Evolutionary conservation across 2,888 invertebrate species (phyloP).

Genomic region (Tipula unca): DNA sequence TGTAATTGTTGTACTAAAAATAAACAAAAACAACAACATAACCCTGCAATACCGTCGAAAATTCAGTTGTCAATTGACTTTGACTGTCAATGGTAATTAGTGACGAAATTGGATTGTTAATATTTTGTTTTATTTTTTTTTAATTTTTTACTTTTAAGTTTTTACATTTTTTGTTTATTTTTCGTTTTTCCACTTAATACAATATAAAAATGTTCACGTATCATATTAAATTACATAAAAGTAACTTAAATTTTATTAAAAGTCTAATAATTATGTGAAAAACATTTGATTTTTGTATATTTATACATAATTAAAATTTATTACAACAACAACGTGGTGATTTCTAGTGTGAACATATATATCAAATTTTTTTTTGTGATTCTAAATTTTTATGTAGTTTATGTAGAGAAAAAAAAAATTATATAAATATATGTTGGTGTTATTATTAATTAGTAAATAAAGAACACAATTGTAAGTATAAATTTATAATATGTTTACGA

Average conservation of each 20-base stretch:
- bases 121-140: background rate
- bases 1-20: background rate
- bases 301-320: background rate
- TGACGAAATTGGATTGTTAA: background rate
- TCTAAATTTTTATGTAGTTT: background rate
- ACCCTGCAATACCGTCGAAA: background rate
- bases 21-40: background rate
- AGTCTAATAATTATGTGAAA: background rate
- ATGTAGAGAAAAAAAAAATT: background rate
- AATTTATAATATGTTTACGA: background rate
- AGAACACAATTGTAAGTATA: background rate
- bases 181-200: background rate
- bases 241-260: background rate
- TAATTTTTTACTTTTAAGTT: background rate
- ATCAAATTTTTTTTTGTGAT: background rate
- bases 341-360: background rate
- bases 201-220: background rate
- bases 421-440: background rate
- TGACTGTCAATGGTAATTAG: background rate
- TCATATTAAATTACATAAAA: background rate
- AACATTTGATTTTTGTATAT: background rate
- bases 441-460: background rate
- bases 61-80: background rate
- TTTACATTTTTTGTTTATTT: background rate
- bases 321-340: background rate